Base-by-base conservation (phyloP, 2,797 vertebrate species). In the Alcedo atthis region DNA sequence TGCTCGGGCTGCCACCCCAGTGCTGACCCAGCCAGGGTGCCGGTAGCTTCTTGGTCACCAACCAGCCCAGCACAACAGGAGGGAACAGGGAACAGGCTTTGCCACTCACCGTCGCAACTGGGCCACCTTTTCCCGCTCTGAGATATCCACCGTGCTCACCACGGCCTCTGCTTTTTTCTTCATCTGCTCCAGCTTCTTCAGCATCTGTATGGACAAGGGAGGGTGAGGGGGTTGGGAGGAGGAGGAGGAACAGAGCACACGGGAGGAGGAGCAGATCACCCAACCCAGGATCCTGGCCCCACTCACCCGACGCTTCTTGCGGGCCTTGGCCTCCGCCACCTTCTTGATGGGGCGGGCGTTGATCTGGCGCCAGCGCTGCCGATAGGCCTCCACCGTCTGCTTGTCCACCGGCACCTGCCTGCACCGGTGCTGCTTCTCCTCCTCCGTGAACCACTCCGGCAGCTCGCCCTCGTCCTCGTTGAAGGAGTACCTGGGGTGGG, bases 131-230 rank as follows among this genome's bases (percentile, higher is more conserved):
- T 99, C 99, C 62, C 98, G 97, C 92, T 99, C 99, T 0, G 99
- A 99, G 93, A 99, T 99, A 93, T 99, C 99, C 93, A 99, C 98
- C 0, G 99, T 99, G 97, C 98, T 98, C 46, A 99, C 99, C 62
- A 99, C 99, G 0, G 98, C 98, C 96, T 99, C 99, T 0, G 99
- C 99, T 89, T 99, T 99, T 97, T 99, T 99, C 97, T 99, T 99
- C 48, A 98, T 98, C 94, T 98, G 98, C 91, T 99, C 99, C 98
- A 99, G 97, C 97, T 99, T 99, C 96, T 99, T 99, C 96, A 99
- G 90, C 98, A 98, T 98, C 99, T 99, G 92, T 14, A 26, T 45
- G 35, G 37, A 73, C 55, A 61, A 58, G 51, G 1, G 1, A 12
- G 8, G 35, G 55, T 54, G 42, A 51, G 53, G 24, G 21, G 7